Evolutionary conservation across 2,113 vertebrate species (phyloP).

Genomic region (Stegostoma tigrinum): DNA sequence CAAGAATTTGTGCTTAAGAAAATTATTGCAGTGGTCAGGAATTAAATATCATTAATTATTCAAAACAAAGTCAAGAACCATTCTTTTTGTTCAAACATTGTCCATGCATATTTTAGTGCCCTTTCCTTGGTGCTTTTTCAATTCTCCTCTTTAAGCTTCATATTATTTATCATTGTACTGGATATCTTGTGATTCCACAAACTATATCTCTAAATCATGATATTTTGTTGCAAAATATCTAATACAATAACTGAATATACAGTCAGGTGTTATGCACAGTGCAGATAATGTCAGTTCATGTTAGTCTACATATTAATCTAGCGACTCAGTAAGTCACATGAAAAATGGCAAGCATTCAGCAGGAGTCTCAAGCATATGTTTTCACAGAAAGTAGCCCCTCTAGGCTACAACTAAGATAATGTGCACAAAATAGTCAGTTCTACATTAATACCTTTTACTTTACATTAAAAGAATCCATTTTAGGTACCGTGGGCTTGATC

Average conservation of each 20-base stretch:
- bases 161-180: background rate
- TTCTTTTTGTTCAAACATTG: background rate
- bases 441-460: background rate
- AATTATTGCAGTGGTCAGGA: background rate
- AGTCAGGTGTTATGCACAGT: conserved; percentile 38
- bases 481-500: background rate
- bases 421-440: background rate
- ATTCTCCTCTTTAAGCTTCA: background rate
- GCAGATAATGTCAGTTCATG: conserved; percentile 53
- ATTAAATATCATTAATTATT: background rate
- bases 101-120: background rate
- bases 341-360: conserved; percentile 46
- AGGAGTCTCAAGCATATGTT: conserved; percentile 52
- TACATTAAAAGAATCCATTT: background rate
- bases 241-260: conserved; percentile 41
- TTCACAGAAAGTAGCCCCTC: background rate
- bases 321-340: conserved; percentile 43
- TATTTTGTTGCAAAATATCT: conserved; percentile 22
- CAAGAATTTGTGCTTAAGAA: background rate
- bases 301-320: conserved; percentile 57
- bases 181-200: no score
- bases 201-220: background rate
- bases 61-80: background rate
- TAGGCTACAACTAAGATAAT: background rate
- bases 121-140: background rate